A percentile compares a stretch with the other conserved stretches of the same genome.
Evolutionary conservation across 2,888 invertebrate genomes (phyloP).

Genomic region (Coleophora flavipennella): DNA sequence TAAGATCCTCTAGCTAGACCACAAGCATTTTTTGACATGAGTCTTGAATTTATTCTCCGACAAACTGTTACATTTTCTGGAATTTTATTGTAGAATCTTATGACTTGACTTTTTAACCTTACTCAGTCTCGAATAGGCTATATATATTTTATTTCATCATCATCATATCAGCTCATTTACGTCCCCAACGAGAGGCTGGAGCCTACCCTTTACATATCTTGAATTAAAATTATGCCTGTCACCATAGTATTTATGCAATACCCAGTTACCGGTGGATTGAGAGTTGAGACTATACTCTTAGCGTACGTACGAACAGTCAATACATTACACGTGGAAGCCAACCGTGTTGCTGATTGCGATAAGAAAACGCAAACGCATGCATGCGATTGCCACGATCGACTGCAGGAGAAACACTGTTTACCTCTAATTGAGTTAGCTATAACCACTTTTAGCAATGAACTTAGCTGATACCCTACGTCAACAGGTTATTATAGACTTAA

Average conservation of each 20-base stretch:
- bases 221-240: too few relatives aligned
- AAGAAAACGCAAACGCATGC: conserved; percentile 32
- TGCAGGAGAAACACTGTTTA: neutral
- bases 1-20: too few relatives aligned
- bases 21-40: too few relatives aligned
- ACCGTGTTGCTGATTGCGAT: conserved; percentile 34
- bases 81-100: too few relatives aligned
- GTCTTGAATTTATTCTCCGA: too few relatives aligned
- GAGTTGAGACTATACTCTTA: neutral
- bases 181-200: too few relatives aligned
- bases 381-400: neutral
- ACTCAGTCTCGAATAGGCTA: too few relatives aligned
- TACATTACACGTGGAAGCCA: conserved; percentile 39
- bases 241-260: conserved; percentile 29
- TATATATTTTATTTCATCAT: too few relatives aligned
- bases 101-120: too few relatives aligned
- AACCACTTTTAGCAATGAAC: conserved; percentile 5
- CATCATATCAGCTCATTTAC: too few relatives aligned
- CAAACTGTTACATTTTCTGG: too few relatives aligned
- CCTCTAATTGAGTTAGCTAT: conserved; percentile 3
- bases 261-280: conserved; percentile 14
- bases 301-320: conserved; percentile 12
- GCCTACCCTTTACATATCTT: too few relatives aligned
- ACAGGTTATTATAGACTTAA: conserved; percentile 2
- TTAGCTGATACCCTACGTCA: conserved; percentile 4